Conservation (phyloP, 1,140 invertebrate species). For the Caenorhabditis tropicalis region DNA sequence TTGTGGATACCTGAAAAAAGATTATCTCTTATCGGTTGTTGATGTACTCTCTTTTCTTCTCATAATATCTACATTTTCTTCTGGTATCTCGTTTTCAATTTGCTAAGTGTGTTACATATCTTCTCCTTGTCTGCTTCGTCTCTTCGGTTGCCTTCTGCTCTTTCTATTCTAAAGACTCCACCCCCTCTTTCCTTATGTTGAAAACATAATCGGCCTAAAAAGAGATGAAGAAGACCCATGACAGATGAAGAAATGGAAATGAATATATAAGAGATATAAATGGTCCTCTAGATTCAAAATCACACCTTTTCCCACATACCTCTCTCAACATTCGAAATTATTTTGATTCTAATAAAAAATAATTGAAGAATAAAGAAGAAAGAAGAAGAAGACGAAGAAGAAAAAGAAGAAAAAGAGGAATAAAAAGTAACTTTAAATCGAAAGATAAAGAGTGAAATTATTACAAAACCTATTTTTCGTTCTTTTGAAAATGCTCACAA, state of each 20-base stretch:
- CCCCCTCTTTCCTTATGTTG: neutral
- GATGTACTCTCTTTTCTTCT: neutral
- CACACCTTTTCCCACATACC: neutral
- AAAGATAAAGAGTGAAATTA: neutral
- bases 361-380: neutral
- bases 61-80: neutral
- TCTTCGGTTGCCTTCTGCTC: neutral
- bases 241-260: constrained; percentile 6
- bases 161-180: too few relatives aligned
- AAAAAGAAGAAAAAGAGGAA: neutral
- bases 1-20: neutral
- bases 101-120: constrained; percentile 14
- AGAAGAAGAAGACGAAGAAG: neutral
- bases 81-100: neutral
- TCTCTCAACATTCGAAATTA: neutral
- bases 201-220: constrained; percentile 40
- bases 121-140: neutral
- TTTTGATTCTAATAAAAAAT: neutral
- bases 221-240: constrained; percentile 29
- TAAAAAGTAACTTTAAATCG: neutral
- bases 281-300: neutral
- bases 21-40: constrained; percentile 5
- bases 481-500: constrained; percentile 2
- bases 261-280: neutral
- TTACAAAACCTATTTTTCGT: neutral